Base-by-base conservation (phyloP, 2,797 vertebrate species). In the Labroides dimidiatus region DNA sequence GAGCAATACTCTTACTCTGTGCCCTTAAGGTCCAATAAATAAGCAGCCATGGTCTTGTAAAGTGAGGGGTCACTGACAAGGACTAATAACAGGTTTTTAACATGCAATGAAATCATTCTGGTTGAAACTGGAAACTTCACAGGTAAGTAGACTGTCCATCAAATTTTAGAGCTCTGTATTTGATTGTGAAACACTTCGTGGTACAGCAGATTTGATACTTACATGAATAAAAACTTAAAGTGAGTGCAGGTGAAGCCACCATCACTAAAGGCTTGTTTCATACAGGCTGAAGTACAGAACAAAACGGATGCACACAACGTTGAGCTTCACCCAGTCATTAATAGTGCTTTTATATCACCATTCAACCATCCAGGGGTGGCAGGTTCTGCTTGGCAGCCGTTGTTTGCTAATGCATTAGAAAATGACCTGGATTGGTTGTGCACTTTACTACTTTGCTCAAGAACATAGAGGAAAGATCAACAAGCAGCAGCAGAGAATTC, bases 401-500 rank as follows among this genome's bases (percentile, higher is more conserved):
- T 90, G 80, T 90, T 90, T 92, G 82, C 77, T 71, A 72, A 87
- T 80, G 84, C 81, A 85, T 87, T 85, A 83, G 77, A 87, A 85
- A 86, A 87, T 65, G 59, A 77, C 80, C 80, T 63, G 66, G 53
- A 78, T 80, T 65, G 43, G 58, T 77, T 39, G 21, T 53, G 61
- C 1, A 24, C 58, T 68, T 77, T 58, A 76, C 70, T 66, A 78
- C 56, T 19, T 48, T 43, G 66, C 60, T 64, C 33, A 75, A 82
- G 55, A 52, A 75, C 47, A 56, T 42, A 9, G 7, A 65, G 47
- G 55, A 47, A 73, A 65, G 52, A 66, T 70, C 66, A 74, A 59
- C 72, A 77, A 51, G 41, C 49, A 75, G 47, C 47, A 33, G 49
- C 0, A 0, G 36, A 19, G 39, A 58, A 77, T 62, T 81, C 52